Evolutionary conservation across 53 echinoderm and acorn worm species (phyloP).

Genomic region (Paracentrotus lividus): DNA sequence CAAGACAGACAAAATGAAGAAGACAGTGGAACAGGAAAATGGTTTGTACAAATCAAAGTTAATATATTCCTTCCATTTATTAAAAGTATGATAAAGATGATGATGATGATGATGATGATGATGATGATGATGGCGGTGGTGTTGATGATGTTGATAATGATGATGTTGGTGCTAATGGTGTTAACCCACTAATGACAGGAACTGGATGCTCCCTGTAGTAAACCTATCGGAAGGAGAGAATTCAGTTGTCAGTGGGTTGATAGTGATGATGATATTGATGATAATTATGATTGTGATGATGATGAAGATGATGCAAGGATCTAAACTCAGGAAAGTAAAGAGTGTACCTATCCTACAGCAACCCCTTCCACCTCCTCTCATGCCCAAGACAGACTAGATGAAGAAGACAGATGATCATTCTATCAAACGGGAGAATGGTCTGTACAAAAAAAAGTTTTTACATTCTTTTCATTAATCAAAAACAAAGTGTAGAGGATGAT

Average conservation of each 20-base stretch:
- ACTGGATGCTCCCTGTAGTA: no score
- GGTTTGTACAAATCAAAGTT: background rate
- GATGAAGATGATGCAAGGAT: background rate
- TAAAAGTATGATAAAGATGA: no score
- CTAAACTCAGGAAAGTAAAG: background rate
- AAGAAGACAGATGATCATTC: background rate
- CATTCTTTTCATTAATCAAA: background rate
- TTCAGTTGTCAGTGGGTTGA: no score
- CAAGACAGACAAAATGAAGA: background rate
- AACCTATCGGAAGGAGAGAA: no score
- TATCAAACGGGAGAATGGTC: conserved; percentile 16
- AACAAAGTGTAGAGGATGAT: no score
- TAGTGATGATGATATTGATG: no score
- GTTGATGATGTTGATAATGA: no score
- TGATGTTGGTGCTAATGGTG: no score
- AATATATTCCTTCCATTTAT: background rate
- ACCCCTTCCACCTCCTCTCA: conserved; percentile 36
- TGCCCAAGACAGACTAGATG: background rate
- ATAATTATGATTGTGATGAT: no score
- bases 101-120: no score
- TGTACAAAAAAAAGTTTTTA: background rate
- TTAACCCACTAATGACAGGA: no score
- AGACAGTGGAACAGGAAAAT: background rate
- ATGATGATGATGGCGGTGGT: no score
- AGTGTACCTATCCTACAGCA: background rate